These are phyloP conservation scores for Caenorhabditis parvicauda DNA, from an alignment of 2,888 invertebrate species.

Conservation along the genomic window DNA sequence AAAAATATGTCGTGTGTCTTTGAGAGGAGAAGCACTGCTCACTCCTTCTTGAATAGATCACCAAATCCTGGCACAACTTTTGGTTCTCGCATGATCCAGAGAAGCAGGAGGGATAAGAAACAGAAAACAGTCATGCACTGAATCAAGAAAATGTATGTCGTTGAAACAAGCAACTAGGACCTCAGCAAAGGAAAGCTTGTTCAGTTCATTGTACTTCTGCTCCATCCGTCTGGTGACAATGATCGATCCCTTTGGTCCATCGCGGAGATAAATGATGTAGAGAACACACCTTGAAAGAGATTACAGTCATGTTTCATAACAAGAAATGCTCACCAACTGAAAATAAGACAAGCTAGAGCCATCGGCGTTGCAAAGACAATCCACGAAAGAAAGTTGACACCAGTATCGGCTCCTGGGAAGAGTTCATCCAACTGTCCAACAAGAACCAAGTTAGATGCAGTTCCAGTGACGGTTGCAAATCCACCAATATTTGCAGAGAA, in stretches of 20 bases:
- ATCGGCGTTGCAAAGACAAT: conserved; percentile 51
- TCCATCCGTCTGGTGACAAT: conserved; percentile 46
- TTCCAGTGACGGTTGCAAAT: conserved; percentile 57
- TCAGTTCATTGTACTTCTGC: conserved; percentile 46
- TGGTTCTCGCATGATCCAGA: conserved; percentile 87
- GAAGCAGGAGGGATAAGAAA: conserved; percentile 76
- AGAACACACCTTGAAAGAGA: conserved; percentile 22
- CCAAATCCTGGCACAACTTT: conserved; percentile 87
- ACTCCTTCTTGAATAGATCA: conserved; percentile 57
- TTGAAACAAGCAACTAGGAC: conserved; percentile 8
- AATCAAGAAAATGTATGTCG: neutral
- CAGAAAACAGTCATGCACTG: conserved; percentile 24
- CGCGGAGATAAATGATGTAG: conserved; percentile 33
- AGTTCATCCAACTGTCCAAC: conserved; percentile 51
- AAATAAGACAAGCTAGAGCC: conserved; percentile 35
- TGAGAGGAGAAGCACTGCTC: conserved; percentile 1
- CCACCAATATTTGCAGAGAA: conserved; percentile 59
- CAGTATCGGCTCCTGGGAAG: conserved; percentile 47
- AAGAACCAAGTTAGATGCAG: conserved; percentile 53
- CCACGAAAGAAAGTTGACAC: conserved; percentile 54
- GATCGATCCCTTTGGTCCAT: conserved; percentile 40
- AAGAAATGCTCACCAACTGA: conserved; percentile 36
- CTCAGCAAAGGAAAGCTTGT: conserved; percentile 42
- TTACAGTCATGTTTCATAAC: neutral
- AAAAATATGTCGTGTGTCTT: too few relatives aligned